phyloP scores from a whole-genome alignment of 2,113 vertebrate genomes.

The Pteropus alecto region DNA sequence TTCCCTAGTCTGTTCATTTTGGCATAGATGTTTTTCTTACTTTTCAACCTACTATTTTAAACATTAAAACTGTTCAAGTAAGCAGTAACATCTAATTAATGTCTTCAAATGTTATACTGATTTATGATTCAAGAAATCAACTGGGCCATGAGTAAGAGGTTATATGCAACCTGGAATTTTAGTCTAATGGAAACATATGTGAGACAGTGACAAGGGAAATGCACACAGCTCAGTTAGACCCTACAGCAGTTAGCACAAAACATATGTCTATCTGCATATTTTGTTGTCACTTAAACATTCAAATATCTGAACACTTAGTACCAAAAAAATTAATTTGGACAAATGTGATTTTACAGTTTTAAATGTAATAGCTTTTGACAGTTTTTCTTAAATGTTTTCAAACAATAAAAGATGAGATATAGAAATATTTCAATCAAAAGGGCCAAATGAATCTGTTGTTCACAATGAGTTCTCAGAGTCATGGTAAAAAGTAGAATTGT shows the following conservation, averaged over 20 bases:
- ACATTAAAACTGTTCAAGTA: slow-evolving; percentile 42
- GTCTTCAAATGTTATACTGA: slow-evolving; percentile 41
- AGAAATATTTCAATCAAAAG: neutral
- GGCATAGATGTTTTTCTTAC: neutral
- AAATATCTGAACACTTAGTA: slow-evolving; percentile 41
- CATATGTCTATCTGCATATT: slow-evolving; percentile 42
- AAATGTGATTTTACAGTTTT: slow-evolving; percentile 33
- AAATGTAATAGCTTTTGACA: neutral
- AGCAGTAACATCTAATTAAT: slow-evolving; percentile 58
- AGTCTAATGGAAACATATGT: slow-evolving; percentile 63
- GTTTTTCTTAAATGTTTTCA: neutral
- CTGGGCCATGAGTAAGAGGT: slow-evolving; percentile 54
- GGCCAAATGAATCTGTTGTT: neutral
- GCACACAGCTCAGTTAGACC: neutral
- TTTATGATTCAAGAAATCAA: slow-evolving; percentile 68
- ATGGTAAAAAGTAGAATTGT: neutral
- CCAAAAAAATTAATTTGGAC: neutral
- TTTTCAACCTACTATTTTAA: slow-evolving; percentile 13
- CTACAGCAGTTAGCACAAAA: neutral
- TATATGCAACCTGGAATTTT: slow-evolving; percentile 55
- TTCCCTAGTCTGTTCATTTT: neutral
- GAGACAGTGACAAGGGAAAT: slow-evolving; percentile 45
- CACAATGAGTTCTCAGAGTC: neutral
- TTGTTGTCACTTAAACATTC: slow-evolving; percentile 18
- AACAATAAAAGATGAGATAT: neutral